A percentile compares a stretch with the other conserved stretches of the same genome.
Conservation (phyloP, 1,140 invertebrate species). For the Pygmarrhopalites habei region DNA sequence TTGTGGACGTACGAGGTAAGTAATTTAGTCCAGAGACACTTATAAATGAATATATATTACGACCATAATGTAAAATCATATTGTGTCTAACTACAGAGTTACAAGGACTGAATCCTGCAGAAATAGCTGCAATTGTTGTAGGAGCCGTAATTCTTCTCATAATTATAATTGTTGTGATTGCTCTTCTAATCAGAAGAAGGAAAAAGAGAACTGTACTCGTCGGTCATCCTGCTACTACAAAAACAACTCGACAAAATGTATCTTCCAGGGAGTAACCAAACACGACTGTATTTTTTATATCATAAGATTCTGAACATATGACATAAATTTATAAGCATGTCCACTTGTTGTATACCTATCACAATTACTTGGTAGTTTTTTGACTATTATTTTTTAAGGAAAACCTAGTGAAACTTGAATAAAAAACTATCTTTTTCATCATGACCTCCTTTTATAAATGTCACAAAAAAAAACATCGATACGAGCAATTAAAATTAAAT, state of each 20-base stretch:
- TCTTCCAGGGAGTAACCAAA: neutral
- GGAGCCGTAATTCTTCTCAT: slow-evolving; percentile 21
- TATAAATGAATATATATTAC: no score
- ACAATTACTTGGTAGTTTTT: no score
- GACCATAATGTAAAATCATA: no score
- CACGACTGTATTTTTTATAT: no score
- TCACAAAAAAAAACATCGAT: neutral
- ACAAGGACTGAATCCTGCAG: slow-evolving; percentile 32
- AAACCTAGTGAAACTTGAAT: no score
- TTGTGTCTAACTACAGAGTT: slow-evolving; percentile 13
- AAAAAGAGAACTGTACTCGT: slow-evolving; percentile 7
- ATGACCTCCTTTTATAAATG: no score
- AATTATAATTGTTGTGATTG: slow-evolving; percentile 22
- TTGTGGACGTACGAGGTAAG: slow-evolving; percentile 33
- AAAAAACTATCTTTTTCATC: no score
- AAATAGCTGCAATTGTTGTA: slow-evolving; percentile 30
- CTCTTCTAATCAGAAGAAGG: slow-evolving; percentile 17
- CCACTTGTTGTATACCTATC: no score
- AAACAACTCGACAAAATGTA: neutral
- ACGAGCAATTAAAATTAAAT: neutral
- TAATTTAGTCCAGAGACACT: no score
- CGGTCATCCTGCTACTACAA: neutral
- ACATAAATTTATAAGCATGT: no score
- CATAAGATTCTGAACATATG: no score
- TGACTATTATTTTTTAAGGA: no score